phyloP scores from a whole-genome alignment of 2,888 invertebrate species.

The Bombylius discolor region DNA sequence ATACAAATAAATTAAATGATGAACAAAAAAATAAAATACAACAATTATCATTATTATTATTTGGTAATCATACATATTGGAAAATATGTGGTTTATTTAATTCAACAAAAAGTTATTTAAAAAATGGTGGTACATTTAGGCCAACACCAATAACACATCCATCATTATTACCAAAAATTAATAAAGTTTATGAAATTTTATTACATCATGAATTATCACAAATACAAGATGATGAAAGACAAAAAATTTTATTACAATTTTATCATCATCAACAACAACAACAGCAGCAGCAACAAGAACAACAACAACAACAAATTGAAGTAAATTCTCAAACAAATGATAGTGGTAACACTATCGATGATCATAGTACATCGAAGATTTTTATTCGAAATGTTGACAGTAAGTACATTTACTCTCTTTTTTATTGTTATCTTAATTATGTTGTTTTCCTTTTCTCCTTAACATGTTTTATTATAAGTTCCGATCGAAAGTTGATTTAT shows the following conservation, averaged over 20 bases:
- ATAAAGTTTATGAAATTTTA: slow-evolving; percentile 24
- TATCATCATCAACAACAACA: not conserved
- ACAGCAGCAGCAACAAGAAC: not conserved
- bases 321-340: not conserved
- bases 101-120: slow-evolving; percentile 19
- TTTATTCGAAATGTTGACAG: too few species aligned
- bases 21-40: slow-evolving; percentile 16
- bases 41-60: slow-evolving; percentile 25
- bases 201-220: not conserved
- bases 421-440: too few species aligned
- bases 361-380: too few species aligned
- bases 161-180: slow-evolving; percentile 31
- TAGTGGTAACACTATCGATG: too few species aligned
- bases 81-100: slow-evolving; percentile 25
- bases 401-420: too few species aligned
- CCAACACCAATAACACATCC: slow-evolving; percentile 34
- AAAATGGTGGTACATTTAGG: slow-evolving; percentile 25
- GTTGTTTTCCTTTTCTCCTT: too few species aligned
- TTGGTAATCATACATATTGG: slow-evolving; percentile 13
- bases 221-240: not conserved
- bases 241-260: not conserved
- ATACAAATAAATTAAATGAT: slow-evolving; percentile 18
- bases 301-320: not conserved
- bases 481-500: too few species aligned
- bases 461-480: too few species aligned